Evolutionary conservation across 2,797 vertebrate species (phyloP).

Genomic region (Psittacula derbiana): DNA sequence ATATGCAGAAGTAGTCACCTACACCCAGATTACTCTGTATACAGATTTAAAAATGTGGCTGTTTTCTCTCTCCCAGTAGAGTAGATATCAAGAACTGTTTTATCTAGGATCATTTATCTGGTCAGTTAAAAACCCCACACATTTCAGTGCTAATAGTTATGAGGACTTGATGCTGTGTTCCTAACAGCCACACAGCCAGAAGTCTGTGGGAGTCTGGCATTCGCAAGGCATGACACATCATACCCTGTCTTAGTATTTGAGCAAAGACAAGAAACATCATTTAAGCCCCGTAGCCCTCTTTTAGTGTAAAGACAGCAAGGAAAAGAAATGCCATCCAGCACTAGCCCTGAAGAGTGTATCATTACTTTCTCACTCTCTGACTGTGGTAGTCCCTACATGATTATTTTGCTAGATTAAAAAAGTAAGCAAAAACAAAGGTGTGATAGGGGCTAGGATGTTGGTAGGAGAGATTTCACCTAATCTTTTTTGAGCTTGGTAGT

Average conservation of each 20-base stretch:
- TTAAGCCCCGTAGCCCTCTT: not conserved
- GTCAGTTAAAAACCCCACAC: not conserved
- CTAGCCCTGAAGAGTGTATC: not conserved
- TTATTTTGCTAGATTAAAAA: not conserved
- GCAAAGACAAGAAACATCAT: not conserved
- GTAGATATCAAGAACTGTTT: not conserved
- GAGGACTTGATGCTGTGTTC: constrained; percentile 8
- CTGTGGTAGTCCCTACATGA: not conserved
- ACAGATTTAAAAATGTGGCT: not conserved
- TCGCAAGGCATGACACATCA: constrained; percentile 10
- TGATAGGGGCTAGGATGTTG: not conserved
- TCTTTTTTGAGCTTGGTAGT: not conserved
- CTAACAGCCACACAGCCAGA: constrained; percentile 21
- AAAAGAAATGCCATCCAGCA: not conserved
- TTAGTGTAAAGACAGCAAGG: not conserved
- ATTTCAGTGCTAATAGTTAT: not conserved
- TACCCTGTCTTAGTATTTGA: not conserved
- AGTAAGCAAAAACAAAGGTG: not conserved
- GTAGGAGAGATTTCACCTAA: not conserved
- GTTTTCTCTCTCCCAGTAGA: not conserved
- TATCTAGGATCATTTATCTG: not conserved
- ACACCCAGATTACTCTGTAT: not conserved
- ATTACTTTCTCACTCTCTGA: not conserved
- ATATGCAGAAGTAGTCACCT: not conserved
- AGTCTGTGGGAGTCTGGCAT: constrained; percentile 40